These are phyloP conservation scores for Chrysopa pallens DNA, from an alignment of 1,140 invertebrate species.

Conservation along the genomic window DNA sequence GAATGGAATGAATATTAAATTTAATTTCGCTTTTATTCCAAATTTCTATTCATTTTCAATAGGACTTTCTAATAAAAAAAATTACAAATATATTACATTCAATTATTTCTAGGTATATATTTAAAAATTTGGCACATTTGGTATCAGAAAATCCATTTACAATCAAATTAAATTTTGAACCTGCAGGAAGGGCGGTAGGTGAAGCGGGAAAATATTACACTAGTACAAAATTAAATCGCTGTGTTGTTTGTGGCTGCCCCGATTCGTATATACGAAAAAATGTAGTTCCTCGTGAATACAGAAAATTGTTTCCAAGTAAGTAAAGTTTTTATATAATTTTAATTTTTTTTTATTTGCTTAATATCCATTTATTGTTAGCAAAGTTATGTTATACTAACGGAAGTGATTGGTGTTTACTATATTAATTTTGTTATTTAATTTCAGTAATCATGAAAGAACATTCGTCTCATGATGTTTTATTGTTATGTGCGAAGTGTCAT, in stretches of 20 bases:
- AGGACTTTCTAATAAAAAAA: neutral
- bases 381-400: too few species aligned
- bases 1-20: neutral
- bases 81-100: slow-evolving; percentile 4
- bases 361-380: too few species aligned
- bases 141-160: slow-evolving; percentile 51
- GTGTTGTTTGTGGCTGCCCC: slow-evolving; percentile 59
- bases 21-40: too few species aligned
- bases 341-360: neutral
- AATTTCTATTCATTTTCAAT: neutral
- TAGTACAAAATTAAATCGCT: slow-evolving; percentile 58
- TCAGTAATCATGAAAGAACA: slow-evolving; percentile 61
- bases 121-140: slow-evolving; percentile 38
- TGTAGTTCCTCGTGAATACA: slow-evolving; percentile 68
- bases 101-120: slow-evolving; percentile 32
- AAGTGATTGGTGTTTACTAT: too few species aligned
- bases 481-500: slow-evolving; percentile 60
- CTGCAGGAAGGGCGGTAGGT: slow-evolving; percentile 50
- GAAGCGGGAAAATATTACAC: slow-evolving; percentile 55
- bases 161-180: slow-evolving; percentile 64
- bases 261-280: slow-evolving; percentile 63
- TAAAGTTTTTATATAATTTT: slow-evolving; percentile 8
- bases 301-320: slow-evolving; percentile 59
- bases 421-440: slow-evolving; percentile 10
- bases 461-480: slow-evolving; percentile 63